These are phyloP conservation scores for Montipora foliosa DNA, from an alignment of 64 coral and sea anemone genomes.

Conservation along the genomic window DNA sequence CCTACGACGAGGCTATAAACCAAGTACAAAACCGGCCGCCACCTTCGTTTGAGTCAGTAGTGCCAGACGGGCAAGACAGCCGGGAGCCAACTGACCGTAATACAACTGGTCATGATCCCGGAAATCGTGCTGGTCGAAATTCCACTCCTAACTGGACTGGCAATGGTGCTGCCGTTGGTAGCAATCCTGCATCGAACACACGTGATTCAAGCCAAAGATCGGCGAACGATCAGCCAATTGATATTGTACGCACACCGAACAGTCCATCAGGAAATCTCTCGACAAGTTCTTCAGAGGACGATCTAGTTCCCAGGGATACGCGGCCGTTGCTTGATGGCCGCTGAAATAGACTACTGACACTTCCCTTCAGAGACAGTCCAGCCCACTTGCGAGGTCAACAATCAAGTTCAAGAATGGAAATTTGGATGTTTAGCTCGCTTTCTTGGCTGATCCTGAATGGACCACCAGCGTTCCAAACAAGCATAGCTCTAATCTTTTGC, in stretches of 20 bases:
- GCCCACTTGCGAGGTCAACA: no score
- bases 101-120: neutral
- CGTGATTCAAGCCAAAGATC: neutral
- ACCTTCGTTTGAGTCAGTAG: conserved; percentile 83
- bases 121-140: no score
- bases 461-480: no score
- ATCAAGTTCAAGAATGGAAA: no score
- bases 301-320: conserved; percentile 24
- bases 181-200: neutral
- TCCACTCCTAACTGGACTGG: no score
- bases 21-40: conserved; percentile 77
- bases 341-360: neutral
- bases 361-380: no score
- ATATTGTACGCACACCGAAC: conserved; percentile 52
- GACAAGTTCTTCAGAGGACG: conserved; percentile 59
- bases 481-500: no score
- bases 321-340: conserved; percentile 35
- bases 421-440: no score
- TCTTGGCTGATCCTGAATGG: no score
- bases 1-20: conserved; percentile 89
- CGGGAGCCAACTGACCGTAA: conserved; percentile 21
- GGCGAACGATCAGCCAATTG: neutral
- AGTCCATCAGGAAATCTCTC: neutral
- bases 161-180: neutral
- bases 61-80: neutral